Percentiles rank a stretch among this genome's conserved stretches.
Conservation (phyloP, 1,140 invertebrate genomes). For the Bombyx mandarina region DNA sequence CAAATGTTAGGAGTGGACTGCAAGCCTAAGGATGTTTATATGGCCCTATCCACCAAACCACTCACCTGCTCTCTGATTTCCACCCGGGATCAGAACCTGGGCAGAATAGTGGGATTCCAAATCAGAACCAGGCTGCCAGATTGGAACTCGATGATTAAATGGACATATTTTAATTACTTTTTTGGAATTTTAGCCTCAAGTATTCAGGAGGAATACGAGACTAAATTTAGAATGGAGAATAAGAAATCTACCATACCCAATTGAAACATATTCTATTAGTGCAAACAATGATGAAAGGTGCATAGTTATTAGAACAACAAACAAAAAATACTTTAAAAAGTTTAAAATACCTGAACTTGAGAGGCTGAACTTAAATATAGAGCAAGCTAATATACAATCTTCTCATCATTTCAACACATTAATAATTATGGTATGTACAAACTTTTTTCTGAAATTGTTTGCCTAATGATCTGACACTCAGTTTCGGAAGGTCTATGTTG, state of each 20-base stretch:
- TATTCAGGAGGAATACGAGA: slow-evolving; percentile 80
- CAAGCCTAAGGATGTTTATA: too few species aligned
- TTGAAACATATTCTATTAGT: slow-evolving; percentile 78
- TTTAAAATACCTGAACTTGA: slow-evolving; percentile 79
- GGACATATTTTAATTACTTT: not conserved
- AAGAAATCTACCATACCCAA: slow-evolving; percentile 81
- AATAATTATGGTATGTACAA: slow-evolving; percentile 78
- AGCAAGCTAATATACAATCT: slow-evolving; percentile 76
- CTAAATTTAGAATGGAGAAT: slow-evolving; percentile 85
- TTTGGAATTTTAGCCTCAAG: slow-evolving; percentile 73
- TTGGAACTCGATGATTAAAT: not conserved
- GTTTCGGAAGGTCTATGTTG: too few species aligned
- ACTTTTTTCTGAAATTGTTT: too few species aligned
- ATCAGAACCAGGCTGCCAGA: too few species aligned
- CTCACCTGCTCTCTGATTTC: too few species aligned
- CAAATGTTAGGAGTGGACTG: too few species aligned
- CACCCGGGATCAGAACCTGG: too few species aligned
- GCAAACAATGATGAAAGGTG: slow-evolving; percentile 74
- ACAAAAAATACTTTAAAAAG: slow-evolving; percentile 88
- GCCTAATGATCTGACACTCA: too few species aligned
- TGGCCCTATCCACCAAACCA: too few species aligned
- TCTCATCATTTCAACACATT: slow-evolving; percentile 82
- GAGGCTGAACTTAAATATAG: slow-evolving; percentile 73
- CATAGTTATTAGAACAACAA: slow-evolving; percentile 79
- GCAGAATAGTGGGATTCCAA: too few species aligned